Evolutionary conservation across 2,888 invertebrate species (phyloP).

Genomic region (Protodeltote pygarga): DNA sequence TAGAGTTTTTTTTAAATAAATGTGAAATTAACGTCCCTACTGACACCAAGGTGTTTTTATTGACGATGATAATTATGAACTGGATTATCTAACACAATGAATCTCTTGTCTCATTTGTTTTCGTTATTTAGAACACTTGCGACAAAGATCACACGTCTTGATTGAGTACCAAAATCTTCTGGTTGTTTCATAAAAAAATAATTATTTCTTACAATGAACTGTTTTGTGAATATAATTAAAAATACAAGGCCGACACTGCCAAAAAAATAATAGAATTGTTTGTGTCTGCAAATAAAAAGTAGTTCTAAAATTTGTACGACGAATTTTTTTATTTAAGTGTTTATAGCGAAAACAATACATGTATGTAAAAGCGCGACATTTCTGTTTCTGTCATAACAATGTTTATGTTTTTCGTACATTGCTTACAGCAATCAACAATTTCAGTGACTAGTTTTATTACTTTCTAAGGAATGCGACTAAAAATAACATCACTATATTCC

Average conservation of each 20-base stretch:
- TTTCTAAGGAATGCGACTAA: constrained; percentile 25
- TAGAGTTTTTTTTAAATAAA: too few species aligned
- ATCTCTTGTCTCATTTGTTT: constrained; percentile 36
- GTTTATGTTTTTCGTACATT: not conserved
- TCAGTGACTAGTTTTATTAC: constrained; percentile 8
- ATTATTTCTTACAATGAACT: not conserved
- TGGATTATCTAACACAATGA: constrained; percentile 22
- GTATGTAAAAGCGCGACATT: not conserved
- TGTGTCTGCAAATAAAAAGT: too few species aligned
- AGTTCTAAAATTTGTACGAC: too few species aligned
- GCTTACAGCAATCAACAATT: not conserved
- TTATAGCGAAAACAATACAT: too few species aligned
- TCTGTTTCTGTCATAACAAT: not conserved
- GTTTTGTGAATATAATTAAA: too few species aligned
- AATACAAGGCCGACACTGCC: not conserved
- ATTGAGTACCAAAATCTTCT: constrained; percentile 30
- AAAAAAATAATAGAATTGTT: not conserved
- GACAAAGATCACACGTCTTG: constrained; percentile 18
- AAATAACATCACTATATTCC: constrained; percentile 22
- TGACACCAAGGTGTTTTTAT: constrained; percentile 23
- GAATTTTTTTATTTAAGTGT: too few species aligned
- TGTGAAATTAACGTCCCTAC: constrained; percentile 25
- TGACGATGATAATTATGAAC: constrained; percentile 23
- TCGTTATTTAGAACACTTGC: constrained; percentile 19
- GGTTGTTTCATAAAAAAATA: constrained; percentile 25